These are phyloP conservation scores for Premnoplex brunnescens DNA, from an alignment of 2,797 vertebrate species.

Conservation along the genomic window DNA sequence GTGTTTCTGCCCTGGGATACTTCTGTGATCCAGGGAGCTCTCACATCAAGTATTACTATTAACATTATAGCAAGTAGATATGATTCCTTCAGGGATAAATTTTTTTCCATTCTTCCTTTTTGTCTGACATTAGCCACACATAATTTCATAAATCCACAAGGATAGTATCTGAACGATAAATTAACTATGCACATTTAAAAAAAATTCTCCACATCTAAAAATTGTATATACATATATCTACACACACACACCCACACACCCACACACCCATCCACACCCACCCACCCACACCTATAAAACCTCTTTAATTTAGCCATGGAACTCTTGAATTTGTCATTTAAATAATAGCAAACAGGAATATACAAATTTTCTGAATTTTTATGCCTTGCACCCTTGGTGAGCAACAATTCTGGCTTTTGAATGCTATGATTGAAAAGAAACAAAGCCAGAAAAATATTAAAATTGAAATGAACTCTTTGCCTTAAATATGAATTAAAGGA, in stretches of 20 bases:
- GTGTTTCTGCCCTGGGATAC: background rate
- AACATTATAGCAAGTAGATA: background rate
- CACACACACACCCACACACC: background rate
- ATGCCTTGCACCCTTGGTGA: fast-evolving
- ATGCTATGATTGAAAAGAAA: background rate
- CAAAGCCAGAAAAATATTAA: background rate
- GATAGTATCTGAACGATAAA: background rate
- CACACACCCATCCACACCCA: background rate
- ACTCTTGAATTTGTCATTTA: background rate
- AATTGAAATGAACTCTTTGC: background rate
- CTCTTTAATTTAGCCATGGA: background rate
- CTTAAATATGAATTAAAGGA: background rate
- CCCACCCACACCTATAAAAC: background rate
- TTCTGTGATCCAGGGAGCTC: background rate
- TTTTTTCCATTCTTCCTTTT: background rate
- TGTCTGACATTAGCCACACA: background rate
- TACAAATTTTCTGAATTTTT: background rate
- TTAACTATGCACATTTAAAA: background rate
- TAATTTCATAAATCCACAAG: background rate
- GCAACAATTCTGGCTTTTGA: background rate
- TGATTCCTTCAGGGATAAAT: background rate
- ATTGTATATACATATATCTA: background rate
- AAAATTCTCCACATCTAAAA: background rate
- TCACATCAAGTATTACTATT: background rate
- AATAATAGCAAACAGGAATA: background rate